Percentiles rank a stretch among this genome's conserved stretches.
Evolutionary conservation across 2,113 vertebrate genomes (phyloP).

Genomic region (Jaculus jaculus): DNA sequence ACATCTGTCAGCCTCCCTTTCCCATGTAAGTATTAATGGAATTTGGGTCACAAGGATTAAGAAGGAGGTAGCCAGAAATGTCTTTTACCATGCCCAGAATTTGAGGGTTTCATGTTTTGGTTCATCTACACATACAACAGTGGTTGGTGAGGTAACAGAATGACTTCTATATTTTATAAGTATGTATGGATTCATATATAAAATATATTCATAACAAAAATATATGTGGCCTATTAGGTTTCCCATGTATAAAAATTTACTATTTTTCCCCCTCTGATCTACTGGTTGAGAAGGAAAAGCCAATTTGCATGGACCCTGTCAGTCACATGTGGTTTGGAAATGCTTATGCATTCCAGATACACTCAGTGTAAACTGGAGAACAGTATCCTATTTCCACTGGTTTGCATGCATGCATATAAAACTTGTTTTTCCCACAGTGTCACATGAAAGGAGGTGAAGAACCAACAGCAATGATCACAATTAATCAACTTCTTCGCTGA

Average conservation of each 20-base stretch:
- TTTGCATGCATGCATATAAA: slow-evolving; percentile 73
- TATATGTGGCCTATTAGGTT: not conserved
- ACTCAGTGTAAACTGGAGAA: slow-evolving; percentile 79
- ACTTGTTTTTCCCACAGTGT: slow-evolving; percentile 60
- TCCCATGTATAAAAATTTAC: slow-evolving; percentile 47
- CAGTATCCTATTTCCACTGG: slow-evolving; percentile 63
- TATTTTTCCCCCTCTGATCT: slow-evolving; percentile 43
- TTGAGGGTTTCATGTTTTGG: slow-evolving; percentile 59
- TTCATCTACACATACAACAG: not conserved
- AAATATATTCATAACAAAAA: slow-evolving; percentile 29
- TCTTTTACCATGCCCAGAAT: slow-evolving; percentile 51
- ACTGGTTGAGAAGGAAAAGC: slow-evolving; percentile 71
- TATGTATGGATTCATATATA: not conserved
- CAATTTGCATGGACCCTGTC: slow-evolving; percentile 80
- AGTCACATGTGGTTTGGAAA: slow-evolving; percentile 80
- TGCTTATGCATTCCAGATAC: slow-evolving; percentile 75
- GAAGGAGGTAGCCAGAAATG: slow-evolving; percentile 45
- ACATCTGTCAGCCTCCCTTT: slow-evolving; percentile 30
- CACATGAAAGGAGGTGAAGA: slow-evolving; percentile 62
- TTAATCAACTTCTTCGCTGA: slow-evolving; percentile 54
- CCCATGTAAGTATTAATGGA: slow-evolving; percentile 44
- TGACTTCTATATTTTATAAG: slow-evolving; percentile 16
- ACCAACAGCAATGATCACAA: slow-evolving; percentile 30
- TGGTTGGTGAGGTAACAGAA: slow-evolving; percentile 1
- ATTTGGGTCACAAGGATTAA: slow-evolving; percentile 53